Evolutionary conservation across 2,113 vertebrate species (phyloP).

Genomic region (Lepidothrix coronata): DNA sequence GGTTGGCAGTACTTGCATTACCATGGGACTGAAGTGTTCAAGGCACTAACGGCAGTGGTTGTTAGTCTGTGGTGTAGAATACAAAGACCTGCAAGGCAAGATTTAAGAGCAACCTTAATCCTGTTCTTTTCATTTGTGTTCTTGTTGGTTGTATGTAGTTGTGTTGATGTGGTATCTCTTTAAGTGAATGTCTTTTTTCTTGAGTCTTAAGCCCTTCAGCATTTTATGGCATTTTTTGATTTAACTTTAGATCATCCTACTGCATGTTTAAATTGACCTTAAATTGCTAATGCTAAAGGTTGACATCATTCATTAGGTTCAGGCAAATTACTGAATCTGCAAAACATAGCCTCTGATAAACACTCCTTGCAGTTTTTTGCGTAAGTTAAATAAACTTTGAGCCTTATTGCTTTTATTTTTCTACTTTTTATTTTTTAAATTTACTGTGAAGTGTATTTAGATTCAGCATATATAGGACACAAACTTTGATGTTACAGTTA

Average conservation of each 20-base stretch:
- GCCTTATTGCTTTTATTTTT: neutral
- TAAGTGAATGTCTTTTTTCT: neutral
- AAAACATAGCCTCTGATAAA: neutral
- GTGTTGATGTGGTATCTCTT: neutral
- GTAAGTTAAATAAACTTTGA: neutral
- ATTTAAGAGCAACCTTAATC: neutral
- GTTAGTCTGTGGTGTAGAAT: accelerated
- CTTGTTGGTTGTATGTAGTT: neutral
- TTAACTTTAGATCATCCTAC: neutral
- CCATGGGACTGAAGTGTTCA: neutral
- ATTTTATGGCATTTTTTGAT: neutral
- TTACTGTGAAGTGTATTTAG: neutral
- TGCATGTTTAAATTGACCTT: neutral
- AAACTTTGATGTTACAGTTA: neutral
- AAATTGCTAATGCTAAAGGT: neutral
- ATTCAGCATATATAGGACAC: neutral
- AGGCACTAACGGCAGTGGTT: neutral
- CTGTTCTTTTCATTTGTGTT: neutral
- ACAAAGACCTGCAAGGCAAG: neutral
- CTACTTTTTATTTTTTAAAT: neutral
- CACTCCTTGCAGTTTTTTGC: neutral
- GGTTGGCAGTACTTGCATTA: neutral
- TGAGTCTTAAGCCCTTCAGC: neutral
- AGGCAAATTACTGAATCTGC: neutral
- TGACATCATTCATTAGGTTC: neutral